phyloP scores from a whole-genome alignment of 2,113 vertebrate genomes.

The Scomber scombrus region DNA sequence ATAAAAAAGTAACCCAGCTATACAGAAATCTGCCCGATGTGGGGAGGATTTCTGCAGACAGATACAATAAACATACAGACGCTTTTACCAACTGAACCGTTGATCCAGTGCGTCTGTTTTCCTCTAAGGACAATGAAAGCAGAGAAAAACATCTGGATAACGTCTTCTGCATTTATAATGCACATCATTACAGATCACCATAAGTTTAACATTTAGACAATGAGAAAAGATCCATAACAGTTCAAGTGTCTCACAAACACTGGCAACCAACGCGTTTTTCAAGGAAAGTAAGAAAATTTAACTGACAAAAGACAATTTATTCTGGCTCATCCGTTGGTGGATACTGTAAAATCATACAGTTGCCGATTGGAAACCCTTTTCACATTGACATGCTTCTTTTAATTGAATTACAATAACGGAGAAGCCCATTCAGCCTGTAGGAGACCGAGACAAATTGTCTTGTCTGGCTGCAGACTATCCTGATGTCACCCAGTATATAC shows the following conservation, averaged over 20 bases:
- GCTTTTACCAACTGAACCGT: neutral
- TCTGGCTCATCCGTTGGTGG: constrained; percentile 1
- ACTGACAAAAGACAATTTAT: constrained; percentile 51
- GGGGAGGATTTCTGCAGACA: too few relatives aligned
- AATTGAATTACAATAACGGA: constrained; percentile 48
- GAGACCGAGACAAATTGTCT: constrained; percentile 53
- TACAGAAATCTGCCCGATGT: too few relatives aligned
- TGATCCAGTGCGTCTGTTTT: constrained; percentile 3
- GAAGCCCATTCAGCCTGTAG: constrained; percentile 48
- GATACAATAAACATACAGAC: neutral
- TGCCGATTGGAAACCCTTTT: constrained; percentile 41
- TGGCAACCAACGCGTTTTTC: constrained; percentile 44
- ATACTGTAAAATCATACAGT: constrained; percentile 26
- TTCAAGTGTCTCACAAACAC: constrained; percentile 41
- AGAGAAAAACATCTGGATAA: constrained; percentile 50
- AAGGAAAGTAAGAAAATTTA: constrained; percentile 23
- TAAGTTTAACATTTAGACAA: constrained; percentile 34
- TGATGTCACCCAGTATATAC: constrained; percentile 22
- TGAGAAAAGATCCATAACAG: constrained; percentile 23
- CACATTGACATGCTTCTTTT: constrained; percentile 31
- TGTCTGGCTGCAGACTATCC: constrained; percentile 43
- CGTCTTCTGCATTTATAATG: constrained; percentile 35
- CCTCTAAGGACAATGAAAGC: neutral
- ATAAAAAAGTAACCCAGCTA: too few relatives aligned
- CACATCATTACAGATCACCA: constrained; percentile 1